Percentiles rank a stretch among this genome's conserved stretches.
These are phyloP conservation scores for Entelurus aequoreus DNA, from an alignment of 2,113 vertebrate genomes.

Conservation along the genomic window DNA sequence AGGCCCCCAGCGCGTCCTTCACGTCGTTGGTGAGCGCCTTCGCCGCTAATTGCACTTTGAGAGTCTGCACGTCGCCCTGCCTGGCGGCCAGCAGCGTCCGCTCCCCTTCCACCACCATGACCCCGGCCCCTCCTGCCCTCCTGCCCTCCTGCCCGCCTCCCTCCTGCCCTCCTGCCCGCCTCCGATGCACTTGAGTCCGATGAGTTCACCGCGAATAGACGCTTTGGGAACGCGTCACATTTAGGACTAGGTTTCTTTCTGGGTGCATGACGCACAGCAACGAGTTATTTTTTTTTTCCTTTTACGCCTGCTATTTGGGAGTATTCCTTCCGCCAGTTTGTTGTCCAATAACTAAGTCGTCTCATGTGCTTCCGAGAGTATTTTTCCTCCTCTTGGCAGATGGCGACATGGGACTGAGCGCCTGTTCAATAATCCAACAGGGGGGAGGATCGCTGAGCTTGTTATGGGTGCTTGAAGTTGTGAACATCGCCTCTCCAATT, in stretches of 20 bases:
- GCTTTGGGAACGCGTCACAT: conserved; percentile 28
- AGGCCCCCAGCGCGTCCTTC: conserved; percentile 80
- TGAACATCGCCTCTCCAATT: conserved; percentile 66
- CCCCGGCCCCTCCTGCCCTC: too few relatives aligned
- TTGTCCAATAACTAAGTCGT: not conserved
- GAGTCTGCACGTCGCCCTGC: conserved; percentile 79
- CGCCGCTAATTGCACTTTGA: conserved; percentile 68
- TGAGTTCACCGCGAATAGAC: conserved; percentile 35
- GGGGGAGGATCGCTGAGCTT: conserved; percentile 60
- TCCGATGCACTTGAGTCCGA: conserved; percentile 5
- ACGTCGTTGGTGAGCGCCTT: conserved; percentile 68
- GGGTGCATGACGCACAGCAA: not conserved
- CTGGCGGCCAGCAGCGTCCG: conserved; percentile 78
- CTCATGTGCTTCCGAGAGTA: conserved; percentile 25
- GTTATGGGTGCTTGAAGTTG: conserved; percentile 55
- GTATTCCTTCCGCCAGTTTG: conserved; percentile 6
- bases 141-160: not conserved
- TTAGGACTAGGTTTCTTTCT: conserved; percentile 6
- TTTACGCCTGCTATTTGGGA: not conserved
- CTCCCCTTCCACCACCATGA: conserved; percentile 76
- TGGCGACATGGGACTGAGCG: conserved; percentile 64
- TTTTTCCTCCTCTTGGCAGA: conserved; percentile 55
- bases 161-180: not conserved
- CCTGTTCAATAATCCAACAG: conserved; percentile 76
- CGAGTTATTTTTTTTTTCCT: not conserved